Evolutionary conservation across 2,888 invertebrate genomes (phyloP), one percentile per base, ranked within the genome.

Genomic region (Gortyna flavago): DNA sequence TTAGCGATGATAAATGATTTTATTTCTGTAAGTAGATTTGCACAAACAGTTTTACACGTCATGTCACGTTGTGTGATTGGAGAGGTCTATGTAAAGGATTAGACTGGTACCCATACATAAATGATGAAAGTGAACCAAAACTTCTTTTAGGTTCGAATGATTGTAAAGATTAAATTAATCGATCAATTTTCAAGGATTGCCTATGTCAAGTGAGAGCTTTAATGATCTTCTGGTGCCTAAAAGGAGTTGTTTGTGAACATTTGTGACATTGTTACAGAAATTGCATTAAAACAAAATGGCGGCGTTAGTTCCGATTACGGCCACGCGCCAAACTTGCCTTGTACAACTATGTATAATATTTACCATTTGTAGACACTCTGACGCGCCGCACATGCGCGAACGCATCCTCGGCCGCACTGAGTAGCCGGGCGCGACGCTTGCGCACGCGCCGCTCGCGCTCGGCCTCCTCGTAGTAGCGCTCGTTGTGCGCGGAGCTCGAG

Each of bases 381-480:
- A 99, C 97, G 59, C 99, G 97, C 90, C 99, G 98, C 85, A 99
- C 99, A 92, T 99, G 99, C 21, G 99, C 99, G 94, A 99, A 99
- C 1, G 99, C 99, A 92, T 99, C 99, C 94, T 99, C 99, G 0
- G 99, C 98, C 0, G 99, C 99, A 1, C 99, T 98, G 75, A 99
- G 97, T 62, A 99, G 97, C 35, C 99, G 97, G 7, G 99, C 99
- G 79, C 98, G 97, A 0, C 99, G 97, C 94, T 99, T 99, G 91
- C 98, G 97, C 77, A 99, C 99, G 77, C 99, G 97, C 8, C 99
- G 97, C 92, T 99, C 99, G 90, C 99, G 99, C 95, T 99, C 99
- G 91, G 99, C 98, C 95, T 99, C 99, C 94, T 99, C 99, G 95
- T 99, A 99, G 95, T 99, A 99, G 57, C 99, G 97, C 95, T 99